Percentiles rank a stretch among this genome's conserved stretches.
Evolutionary conservation across 2,797 vertebrate genomes (phyloP).

Genomic region (Neosalanx taihuensis): DNA sequence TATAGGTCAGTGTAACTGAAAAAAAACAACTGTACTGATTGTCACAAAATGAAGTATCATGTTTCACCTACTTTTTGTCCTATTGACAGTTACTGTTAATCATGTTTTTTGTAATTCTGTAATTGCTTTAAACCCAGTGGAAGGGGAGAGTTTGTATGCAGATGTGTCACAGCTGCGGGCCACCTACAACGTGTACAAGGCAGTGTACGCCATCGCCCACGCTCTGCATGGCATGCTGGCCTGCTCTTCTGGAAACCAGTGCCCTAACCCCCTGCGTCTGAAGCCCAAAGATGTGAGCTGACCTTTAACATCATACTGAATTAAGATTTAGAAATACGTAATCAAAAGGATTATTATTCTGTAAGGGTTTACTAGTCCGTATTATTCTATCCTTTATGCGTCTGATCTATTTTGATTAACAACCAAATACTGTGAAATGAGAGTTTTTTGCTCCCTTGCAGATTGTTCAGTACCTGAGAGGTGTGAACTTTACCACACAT

Average conservation of each 20-base stretch:
- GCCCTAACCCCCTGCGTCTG: constrained; percentile 42
- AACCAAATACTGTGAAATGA: background rate
- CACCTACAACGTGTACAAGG: constrained; percentile 62
- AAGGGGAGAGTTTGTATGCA: constrained; percentile 34
- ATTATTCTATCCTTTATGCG: background rate
- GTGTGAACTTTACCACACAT: constrained; percentile 56
- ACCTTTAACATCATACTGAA: background rate
- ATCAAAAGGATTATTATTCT: background rate
- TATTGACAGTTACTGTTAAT: background rate
- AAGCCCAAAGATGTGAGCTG: constrained; percentile 42
- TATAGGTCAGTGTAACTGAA: constrained; percentile 20
- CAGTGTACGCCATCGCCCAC: constrained; percentile 56
- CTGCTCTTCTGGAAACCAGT: constrained; percentile 44
- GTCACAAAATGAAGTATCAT: background rate
- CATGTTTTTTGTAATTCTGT: background rate
- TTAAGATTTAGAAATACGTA: background rate
- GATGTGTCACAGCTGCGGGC: constrained; percentile 52
- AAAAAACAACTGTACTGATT: background rate
- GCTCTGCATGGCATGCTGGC: constrained; percentile 53
- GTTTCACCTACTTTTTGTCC: no score
- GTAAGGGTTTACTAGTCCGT: background rate
- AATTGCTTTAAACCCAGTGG: background rate
- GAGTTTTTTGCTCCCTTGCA: constrained; percentile 15
- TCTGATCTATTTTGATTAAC: background rate
- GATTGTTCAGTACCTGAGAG: constrained; percentile 46